phyloP scores from a whole-genome alignment of 2,797 vertebrate genomes.

The Hippocampus kuda region DNA sequence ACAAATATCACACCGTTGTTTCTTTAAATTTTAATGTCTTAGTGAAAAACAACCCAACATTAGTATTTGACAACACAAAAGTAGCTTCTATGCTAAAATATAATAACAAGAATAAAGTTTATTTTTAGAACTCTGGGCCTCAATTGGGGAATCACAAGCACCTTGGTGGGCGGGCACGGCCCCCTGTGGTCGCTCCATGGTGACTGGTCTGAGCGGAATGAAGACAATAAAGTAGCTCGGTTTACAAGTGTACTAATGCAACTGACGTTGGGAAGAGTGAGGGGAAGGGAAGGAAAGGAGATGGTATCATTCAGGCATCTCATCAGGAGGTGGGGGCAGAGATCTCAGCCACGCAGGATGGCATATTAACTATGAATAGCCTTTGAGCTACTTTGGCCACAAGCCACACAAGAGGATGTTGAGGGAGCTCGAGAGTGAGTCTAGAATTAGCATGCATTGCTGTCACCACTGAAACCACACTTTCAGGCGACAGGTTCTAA shows the following conservation, averaged over 20 bases:
- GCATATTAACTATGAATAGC: conserved; percentile 35
- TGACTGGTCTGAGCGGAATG: conserved; percentile 3
- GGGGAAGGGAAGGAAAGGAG: conserved; percentile 16
- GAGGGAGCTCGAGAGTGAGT: neutral
- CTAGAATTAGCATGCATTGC: conserved; percentile 34
- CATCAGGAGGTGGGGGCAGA: conserved; percentile 24
- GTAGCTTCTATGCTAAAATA: neutral
- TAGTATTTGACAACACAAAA: no score
- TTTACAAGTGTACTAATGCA: conserved; percentile 13
- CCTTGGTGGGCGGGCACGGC: no score
- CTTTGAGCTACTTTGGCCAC: conserved; percentile 12
- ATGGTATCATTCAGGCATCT: conserved; percentile 33
- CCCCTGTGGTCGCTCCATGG: no score
- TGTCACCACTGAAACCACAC: conserved; percentile 37
- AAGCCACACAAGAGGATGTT: conserved; percentile 12
- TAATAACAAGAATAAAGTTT: no score
- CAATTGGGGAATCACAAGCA: no score
- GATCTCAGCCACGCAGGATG: conserved; percentile 30
- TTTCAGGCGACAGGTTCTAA: conserved; percentile 37
- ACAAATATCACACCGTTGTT: no score
- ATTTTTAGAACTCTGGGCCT: no score
- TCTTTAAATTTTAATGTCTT: no score
- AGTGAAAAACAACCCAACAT: no score
- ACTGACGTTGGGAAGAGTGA: conserved; percentile 8
- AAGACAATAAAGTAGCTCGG: conserved; percentile 13